These are phyloP conservation scores for Pogonomyrmex barbatus DNA, from an alignment of 1,140 invertebrate genomes.

Conservation along the genomic window DNA sequence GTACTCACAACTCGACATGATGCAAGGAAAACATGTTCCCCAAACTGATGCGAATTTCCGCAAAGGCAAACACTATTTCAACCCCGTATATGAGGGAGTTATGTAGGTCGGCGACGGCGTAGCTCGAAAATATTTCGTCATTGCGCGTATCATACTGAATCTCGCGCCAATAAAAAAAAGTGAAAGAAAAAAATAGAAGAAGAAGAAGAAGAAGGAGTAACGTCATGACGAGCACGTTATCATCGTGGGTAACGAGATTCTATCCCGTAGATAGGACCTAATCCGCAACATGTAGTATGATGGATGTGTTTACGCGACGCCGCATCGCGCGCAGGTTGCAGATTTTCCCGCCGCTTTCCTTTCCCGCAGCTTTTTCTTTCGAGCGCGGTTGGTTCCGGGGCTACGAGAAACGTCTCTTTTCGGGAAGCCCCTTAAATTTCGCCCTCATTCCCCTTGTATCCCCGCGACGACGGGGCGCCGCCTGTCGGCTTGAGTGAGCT, in stretches of 20 bases:
- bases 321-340: background rate
- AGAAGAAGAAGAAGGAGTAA: background rate
- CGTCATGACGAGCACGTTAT: slow-evolving; percentile 35
- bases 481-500: slow-evolving; percentile 48
- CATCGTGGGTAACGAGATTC: slow-evolving; percentile 50
- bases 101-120: background rate
- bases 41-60: slow-evolving; percentile 46
- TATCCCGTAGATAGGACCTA: slow-evolving; percentile 43
- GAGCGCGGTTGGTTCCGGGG: background rate
- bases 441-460: background rate
- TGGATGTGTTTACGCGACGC: slow-evolving; percentile 45
- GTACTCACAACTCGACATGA: slow-evolving; percentile 31
- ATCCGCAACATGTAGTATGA: slow-evolving; percentile 51
- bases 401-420: slow-evolving; percentile 21
- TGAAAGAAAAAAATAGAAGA: no score
- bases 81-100: slow-evolving; percentile 16
- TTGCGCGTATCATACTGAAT: slow-evolving; percentile 43
- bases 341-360: background rate
- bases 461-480: background rate
- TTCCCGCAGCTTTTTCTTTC: slow-evolving; percentile 23
- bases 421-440: slow-evolving; percentile 61
- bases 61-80: slow-evolving; percentile 54
- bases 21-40: slow-evolving; percentile 54
- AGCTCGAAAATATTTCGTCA: slow-evolving; percentile 43
- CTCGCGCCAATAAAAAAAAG: slow-evolving; percentile 29